These are phyloP conservation scores for Brachyptera putata DNA, from an alignment of 2,888 invertebrate species.

Conservation along the genomic window DNA sequence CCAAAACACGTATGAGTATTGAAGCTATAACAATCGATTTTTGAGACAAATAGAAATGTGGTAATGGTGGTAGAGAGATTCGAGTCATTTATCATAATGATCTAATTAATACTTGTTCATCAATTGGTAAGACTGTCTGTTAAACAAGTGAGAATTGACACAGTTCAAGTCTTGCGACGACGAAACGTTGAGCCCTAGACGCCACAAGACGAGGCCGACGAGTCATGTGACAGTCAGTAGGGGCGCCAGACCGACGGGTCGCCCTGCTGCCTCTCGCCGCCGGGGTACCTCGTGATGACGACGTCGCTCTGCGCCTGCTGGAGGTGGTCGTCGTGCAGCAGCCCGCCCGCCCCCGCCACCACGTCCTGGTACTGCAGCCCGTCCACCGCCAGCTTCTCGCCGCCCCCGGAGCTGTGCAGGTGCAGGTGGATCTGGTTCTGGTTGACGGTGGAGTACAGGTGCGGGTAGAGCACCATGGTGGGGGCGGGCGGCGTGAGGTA, in stretches of 20 bases:
- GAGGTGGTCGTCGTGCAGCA: constrained; percentile 41
- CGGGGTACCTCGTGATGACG: constrained; percentile 27
- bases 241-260: constrained; percentile 42
- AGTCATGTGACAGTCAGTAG: constrained; percentile 35
- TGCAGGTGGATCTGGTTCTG: constrained; percentile 84
- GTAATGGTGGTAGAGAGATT: too few species aligned
- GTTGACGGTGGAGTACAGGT: constrained; percentile 77
- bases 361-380: constrained; percentile 32
- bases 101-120: too few species aligned
- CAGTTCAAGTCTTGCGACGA: too few species aligned
- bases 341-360: constrained; percentile 34
- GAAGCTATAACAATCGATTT: too few species aligned
- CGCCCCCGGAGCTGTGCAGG: constrained; percentile 52
- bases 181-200: too few species aligned
- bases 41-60: too few species aligned
- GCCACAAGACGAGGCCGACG: too few species aligned
- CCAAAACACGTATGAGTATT: too few species aligned
- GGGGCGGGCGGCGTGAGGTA: constrained; percentile 50
- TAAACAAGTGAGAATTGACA: too few species aligned
- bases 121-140: too few species aligned
- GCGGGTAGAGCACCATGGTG: constrained; percentile 71
- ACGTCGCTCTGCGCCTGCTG: constrained; percentile 41
- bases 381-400: constrained; percentile 23
- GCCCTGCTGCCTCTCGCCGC: constrained; percentile 35
- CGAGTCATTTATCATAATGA: too few species aligned